These are phyloP conservation scores for Gymnorhina tibicen DNA, from an alignment of 2,113 vertebrate species.

Conservation along the genomic window DNA sequence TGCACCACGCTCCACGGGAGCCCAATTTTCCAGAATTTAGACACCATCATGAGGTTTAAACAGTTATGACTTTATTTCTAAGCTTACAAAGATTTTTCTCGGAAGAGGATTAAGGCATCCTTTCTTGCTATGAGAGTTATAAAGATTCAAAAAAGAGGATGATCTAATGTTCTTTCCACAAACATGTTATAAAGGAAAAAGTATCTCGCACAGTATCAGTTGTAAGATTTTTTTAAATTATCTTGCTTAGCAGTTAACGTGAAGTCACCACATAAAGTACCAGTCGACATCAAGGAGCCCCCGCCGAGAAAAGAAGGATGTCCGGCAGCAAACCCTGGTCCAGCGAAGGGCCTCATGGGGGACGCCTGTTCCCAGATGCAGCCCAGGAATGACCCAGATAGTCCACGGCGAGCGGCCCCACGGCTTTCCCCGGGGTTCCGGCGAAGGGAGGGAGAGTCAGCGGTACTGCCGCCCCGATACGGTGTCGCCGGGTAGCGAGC, in stretches of 20 bases:
- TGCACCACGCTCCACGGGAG: background rate
- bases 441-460: background rate
- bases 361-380: background rate
- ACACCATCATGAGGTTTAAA: background rate
- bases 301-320: background rate
- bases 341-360: background rate
- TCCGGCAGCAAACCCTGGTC: background rate
- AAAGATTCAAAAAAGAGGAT: background rate
- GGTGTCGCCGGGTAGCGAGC: rapidly evolving
- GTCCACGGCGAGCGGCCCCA: no score
- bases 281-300: background rate
- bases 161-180: background rate
- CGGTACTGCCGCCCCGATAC: rapidly evolving
- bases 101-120: background rate
- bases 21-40: background rate
- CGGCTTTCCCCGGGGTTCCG: no score
- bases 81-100: background rate
- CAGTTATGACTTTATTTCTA: background rate
- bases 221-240: background rate
- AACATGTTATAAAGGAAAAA: background rate
- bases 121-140: background rate
- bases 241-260: background rate
- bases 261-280: background rate
- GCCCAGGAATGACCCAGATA: background rate
- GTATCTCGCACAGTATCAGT: background rate